Evolutionary conservation across 2,113 vertebrate genomes (phyloP), one percentile per base, ranked within the genome.

Genomic region (Chloropsis hardwickii): DNA sequence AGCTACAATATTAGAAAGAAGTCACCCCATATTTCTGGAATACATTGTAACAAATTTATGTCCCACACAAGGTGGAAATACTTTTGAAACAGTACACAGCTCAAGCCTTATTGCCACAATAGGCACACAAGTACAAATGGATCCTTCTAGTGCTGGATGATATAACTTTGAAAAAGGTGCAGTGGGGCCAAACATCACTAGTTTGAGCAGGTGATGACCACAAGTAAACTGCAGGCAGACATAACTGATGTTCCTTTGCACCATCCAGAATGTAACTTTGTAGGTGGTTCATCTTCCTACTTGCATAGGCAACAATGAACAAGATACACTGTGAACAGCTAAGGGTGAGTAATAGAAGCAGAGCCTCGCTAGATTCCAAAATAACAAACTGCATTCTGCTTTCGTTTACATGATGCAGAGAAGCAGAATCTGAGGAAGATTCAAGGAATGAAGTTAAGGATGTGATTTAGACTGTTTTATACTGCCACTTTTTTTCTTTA

Each of bases 261-360:
- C 12, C 57, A 25, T 62, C 24, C 51, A 51, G 28, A 37, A 45
- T 15, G 9, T 51, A 12, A 29, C 13, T 71, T 50, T n/a, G 5
- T 23, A 27, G 14, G 5, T 60, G 14, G 9, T 47, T 80, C 22
- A 15, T 47, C n/a, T 45, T 85, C 6, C 1, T 66, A 37, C 12
- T 18, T 0, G 1, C 14, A 13, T 23, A 5, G 29, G 27, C 10
- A 58, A 8, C 10, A 6, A 16, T 35, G 62, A 31, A 48, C 0
- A 1, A 50, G 51, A 35, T 54, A 60, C 12, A 35, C 18, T 24
- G 25, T 67, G 10, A n/a, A 31, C n/a, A 73, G 29, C 14, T 47
- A 80, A 61, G 12, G 27, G 10, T 0, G 0, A 42, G 15, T 54
- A 40, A 33, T 14, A 53, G 47, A 60, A 47, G 22, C 53, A 47